Evolutionary conservation across 1,140 invertebrate species (phyloP), one percentile per base, ranked within the genome.

Genomic region (Oreohelix idahoensis): DNA sequence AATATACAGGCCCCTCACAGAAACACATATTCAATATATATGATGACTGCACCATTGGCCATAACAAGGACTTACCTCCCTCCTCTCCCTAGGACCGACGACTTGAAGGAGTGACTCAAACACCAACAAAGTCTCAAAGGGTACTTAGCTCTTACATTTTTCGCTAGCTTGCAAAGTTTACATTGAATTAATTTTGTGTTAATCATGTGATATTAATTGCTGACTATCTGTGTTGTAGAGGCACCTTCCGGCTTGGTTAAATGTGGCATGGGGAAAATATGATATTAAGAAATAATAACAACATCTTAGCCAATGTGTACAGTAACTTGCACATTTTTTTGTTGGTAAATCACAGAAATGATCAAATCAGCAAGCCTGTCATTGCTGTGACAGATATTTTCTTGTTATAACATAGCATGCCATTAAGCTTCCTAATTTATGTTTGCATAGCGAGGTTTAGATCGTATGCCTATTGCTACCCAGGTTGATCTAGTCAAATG

Each of bases 101-200:
- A 23, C 69, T 81, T 26, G 79, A 71, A 36, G 79, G 69, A 51
- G n/a, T 81, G 63, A n/a, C 38, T 26, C 36, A 51, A 2, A 81
- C 79, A 49, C 79, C 79, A n/a, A 81, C 69, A 17, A 81, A 71
- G 38, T 71, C 79, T 71, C 11, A 23, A 71, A 70, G 79, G 79
- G 79, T 81, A 81, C 79, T 38, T 35, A n/a, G 2, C 39, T 58
- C 53, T 49, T 66, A 36, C 58, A 66, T 45, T 69, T 4, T 69
- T 45, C 17, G 10, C 17, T 58, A 58, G 39, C 53, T 53, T 36
- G 17, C 29, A 39, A 23, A 58, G 1, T 2, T 42, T 42, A 45
- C 42, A 45, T 58, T 58, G 10, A 11, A 20, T n/a, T n/a, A 10
- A n/a, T 58, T 4, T 58, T 58, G 5, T 10, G 53, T 58, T 58